Conservation (phyloP, 1,140 invertebrate genomes). For the Leptopilina boulardi region DNA sequence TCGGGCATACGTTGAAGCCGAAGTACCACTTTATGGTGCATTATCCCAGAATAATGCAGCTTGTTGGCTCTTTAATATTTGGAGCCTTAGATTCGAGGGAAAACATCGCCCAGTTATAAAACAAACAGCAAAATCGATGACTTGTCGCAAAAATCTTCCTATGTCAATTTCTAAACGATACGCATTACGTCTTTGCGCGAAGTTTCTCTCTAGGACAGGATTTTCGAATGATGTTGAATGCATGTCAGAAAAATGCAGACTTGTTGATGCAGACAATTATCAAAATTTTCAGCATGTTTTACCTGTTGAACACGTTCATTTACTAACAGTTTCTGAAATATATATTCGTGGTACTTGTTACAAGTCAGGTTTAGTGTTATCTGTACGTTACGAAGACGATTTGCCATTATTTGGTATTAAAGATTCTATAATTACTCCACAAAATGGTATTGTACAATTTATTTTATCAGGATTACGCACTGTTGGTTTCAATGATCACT, state of each 20-base stretch:
- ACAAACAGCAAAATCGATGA: neutral
- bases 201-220: neutral
- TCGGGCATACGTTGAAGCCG: neutral
- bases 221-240: neutral
- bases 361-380: neutral
- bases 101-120: conserved; percentile 12
- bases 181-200: neutral
- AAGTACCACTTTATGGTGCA: neutral
- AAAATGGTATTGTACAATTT: neutral
- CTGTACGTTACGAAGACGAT: neutral
- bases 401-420: neutral
- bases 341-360: neutral
- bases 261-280: neutral
- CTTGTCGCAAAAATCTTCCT: neutral
- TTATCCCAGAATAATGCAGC: neutral
- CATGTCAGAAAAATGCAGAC: neutral
- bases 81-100: neutral
- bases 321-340: neutral
- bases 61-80: neutral
- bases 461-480: neutral
- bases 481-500: neutral
- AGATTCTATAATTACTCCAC: neutral
- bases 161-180: neutral
- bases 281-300: neutral
- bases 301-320: neutral